Evolutionary conservation across 2,888 invertebrate species (phyloP).

Genomic region (Acronicta alni): DNA sequence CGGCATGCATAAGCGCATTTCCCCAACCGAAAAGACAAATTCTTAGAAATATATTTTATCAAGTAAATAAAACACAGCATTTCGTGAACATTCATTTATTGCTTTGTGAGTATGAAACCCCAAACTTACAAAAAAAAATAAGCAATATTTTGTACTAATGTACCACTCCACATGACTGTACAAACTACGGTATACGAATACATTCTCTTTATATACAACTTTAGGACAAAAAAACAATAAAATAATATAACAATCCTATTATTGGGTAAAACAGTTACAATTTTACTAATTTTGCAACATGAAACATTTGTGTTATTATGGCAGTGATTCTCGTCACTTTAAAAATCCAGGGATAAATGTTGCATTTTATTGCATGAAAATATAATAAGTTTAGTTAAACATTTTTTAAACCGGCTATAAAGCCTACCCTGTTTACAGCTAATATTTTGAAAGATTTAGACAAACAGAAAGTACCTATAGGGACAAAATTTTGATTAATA

Average conservation of each 20-base stretch:
- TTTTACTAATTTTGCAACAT: conserved; percentile 20
- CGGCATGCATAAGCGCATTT: too few species aligned
- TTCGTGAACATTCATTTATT: conserved; percentile 84
- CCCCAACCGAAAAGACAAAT: too few species aligned
- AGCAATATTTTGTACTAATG: conserved; percentile 86
- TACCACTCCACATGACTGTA: conserved; percentile 81
- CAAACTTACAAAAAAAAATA: conserved; percentile 76
- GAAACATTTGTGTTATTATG: conserved; percentile 24
- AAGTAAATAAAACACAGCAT: conserved; percentile 49
- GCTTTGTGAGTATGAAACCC: conserved; percentile 79
- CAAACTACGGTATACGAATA: conserved; percentile 61
- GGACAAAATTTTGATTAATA: conserved; percentile 38
- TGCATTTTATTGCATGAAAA: conserved; percentile 5
- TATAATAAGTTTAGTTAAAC: conserved; percentile 13
- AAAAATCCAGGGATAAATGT: conserved; percentile 1
- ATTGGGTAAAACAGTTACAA: conserved; percentile 16
- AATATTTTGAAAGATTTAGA: conserved; percentile 26
- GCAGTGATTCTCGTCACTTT: conserved; percentile 25
- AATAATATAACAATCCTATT: conserved; percentile 30
- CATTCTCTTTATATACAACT: conserved; percentile 51
- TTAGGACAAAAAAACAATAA: conserved; percentile 29
- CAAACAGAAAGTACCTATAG: conserved; percentile 14
- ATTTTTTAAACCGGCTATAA: conserved; percentile 19
- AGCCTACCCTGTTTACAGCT: conserved; percentile 51
- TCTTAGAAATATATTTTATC: not conserved